A percentile compares a stretch with the other conserved stretches of the same genome.
These are phyloP conservation scores for Prionace glauca DNA, from an alignment of 2,797 vertebrate species.

Conservation along the genomic window DNA sequence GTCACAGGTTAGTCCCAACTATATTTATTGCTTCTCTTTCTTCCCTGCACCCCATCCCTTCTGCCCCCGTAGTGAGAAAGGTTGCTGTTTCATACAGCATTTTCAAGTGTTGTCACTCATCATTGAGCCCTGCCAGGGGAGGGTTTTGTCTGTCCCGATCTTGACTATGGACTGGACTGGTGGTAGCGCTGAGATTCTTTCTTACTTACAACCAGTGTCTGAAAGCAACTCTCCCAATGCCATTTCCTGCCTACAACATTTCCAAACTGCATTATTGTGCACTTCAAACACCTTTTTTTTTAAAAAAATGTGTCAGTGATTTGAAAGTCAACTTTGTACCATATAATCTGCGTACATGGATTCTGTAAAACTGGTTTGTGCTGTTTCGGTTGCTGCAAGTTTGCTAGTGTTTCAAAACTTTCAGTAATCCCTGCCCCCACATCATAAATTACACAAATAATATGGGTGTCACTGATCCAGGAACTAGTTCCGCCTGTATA, in stretches of 20 bases:
- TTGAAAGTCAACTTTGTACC: not conserved
- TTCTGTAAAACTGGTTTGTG: conserved; percentile 23
- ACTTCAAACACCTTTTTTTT: not conserved
- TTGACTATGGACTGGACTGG: not conserved
- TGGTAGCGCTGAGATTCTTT: not conserved
- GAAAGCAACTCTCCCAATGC: not conserved
- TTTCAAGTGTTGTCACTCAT: not conserved
- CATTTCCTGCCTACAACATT: no score
- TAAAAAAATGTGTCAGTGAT: no score
- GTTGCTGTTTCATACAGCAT: not conserved
- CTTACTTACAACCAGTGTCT: not conserved
- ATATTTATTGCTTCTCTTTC: not conserved
- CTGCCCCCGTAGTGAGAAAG: not conserved
- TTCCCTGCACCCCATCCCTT: not conserved
- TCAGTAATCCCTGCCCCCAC: not conserved
- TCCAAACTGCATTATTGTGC: not conserved
- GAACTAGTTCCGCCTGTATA: conserved; percentile 34
- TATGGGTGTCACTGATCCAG: conserved; percentile 26
- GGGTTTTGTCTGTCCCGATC: not conserved
- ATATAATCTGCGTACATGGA: not conserved
- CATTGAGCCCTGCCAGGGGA: no score
- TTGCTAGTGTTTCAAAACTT: not conserved
- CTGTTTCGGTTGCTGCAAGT: not conserved
- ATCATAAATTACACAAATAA: conserved; percentile 23
- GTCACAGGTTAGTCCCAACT: not conserved